Evolutionary conservation across 2,113 vertebrate genomes (phyloP), one percentile per base, ranked within the genome.

Genomic region (Cyanocitta stelleri): DNA sequence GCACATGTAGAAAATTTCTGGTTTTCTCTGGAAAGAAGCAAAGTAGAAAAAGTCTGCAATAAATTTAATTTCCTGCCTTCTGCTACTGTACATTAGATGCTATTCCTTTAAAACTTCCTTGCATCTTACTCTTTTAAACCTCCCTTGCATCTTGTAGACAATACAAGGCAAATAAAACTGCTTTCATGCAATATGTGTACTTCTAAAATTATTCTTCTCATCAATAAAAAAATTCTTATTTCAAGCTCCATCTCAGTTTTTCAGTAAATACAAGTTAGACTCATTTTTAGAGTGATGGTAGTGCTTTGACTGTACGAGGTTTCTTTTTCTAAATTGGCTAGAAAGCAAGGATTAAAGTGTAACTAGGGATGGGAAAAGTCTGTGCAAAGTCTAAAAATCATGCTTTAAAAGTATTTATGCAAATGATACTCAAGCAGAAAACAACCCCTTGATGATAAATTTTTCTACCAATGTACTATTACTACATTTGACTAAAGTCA

Each of bases 31-130:
- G 13, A 92, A 90, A 86, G 10, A 43, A 49, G 46, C 23, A 41
- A 93, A 96, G 55, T 58, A 13, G 19, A 93, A 16, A n/a, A 62
- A 76, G 23, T n/a, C 41, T 78, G 44, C 41, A 94, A 81, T 81
- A 85, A 67, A 85, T 66, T 88, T 94, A 86, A 96, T 93, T 96
- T 90, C 76, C 62, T 46, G 29, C 71, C 89, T 71, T 67, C 78
- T 75, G 33, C 75, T 96, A 85, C n/a, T 92, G 62, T 80, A 80
- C 15, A 24, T n/a, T 63, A 77, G 81, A 35, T 91, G 24, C 43
- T 95, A 81, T 80, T 93, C 77, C 88, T 98, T 97, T 84, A 93
- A 96, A 91, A 64, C 82, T 95, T 85, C 82, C 54, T 95, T 95
- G 26, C 32, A 86, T 89, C 89, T 94, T 94, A 85, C 89, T 94